Conservation (phyloP, 2,888 invertebrate genomes). For the Diogma glabrata region DNA sequence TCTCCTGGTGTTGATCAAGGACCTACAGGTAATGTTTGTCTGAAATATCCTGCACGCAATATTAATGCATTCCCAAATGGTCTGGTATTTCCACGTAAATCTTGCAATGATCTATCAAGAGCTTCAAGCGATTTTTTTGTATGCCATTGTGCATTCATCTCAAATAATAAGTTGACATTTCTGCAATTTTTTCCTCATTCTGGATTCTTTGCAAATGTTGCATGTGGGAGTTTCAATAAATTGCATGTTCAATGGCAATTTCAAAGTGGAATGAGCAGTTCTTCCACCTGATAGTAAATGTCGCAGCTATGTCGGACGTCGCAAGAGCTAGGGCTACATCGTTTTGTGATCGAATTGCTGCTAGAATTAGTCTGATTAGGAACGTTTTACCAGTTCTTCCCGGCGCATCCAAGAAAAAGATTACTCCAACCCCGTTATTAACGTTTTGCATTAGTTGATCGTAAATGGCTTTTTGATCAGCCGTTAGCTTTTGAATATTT, state of each 20-base stretch:
- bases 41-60: not conserved
- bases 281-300: not conserved
- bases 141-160: too few species aligned
- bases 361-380: too few species aligned
- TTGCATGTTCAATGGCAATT: too few species aligned
- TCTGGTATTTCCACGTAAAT: not conserved
- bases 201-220: too few species aligned
- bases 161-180: too few species aligned
- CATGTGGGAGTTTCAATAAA: not conserved
- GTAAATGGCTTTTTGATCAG: not conserved
- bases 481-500: too few species aligned
- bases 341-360: too few species aligned
- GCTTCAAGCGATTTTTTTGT: too few species aligned
- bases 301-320: not conserved
- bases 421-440: not conserved
- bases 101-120: not conserved
- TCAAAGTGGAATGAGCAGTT: too few species aligned
- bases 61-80: not conserved
- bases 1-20: not conserved
- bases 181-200: too few species aligned
- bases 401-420: not conserved
- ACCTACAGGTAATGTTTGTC: not conserved
- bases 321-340: not conserved
- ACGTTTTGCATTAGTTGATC: not conserved
- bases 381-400: too few species aligned